A percentile compares a stretch with the other conserved stretches of the same genome.
Evolutionary conservation across 2,888 invertebrate genomes (phyloP).

Genomic region (Heterodera filipjevi): DNA sequence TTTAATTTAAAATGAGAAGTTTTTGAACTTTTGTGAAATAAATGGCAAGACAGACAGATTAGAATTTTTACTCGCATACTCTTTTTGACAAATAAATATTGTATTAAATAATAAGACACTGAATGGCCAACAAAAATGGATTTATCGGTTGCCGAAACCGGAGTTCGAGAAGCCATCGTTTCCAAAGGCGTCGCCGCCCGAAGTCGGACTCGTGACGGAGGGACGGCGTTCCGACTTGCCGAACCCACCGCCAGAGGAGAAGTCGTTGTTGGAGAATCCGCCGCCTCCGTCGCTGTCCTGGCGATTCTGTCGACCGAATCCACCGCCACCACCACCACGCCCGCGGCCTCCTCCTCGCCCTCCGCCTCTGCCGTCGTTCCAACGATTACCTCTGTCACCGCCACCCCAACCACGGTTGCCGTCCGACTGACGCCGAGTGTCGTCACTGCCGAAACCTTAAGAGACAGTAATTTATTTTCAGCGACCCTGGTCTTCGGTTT

Average conservation of each 20-base stretch:
- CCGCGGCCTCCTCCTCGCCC: background rate
- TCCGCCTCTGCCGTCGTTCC: constrained; percentile 15
- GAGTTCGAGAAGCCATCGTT: constrained; percentile 27
- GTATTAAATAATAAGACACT: too few species aligned
- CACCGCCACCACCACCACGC: constrained; percentile 3
- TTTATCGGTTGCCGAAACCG: constrained; percentile 30
- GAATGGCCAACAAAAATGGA: too few species aligned
- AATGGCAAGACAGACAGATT: too few species aligned
- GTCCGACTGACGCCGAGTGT: background rate
- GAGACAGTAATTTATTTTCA: too few species aligned
- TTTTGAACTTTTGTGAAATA: too few species aligned
- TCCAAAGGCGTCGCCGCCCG: constrained; percentile 10
- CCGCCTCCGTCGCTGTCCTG: background rate
- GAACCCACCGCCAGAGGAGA: background rate
- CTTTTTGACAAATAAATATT: too few species aligned
- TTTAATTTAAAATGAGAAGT: too few species aligned
- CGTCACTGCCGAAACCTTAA: background rate
- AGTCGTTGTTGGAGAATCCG: background rate
- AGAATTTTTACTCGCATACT: too few species aligned
- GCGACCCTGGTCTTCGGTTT: too few species aligned
- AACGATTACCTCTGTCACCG: background rate
- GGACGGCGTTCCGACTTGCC: background rate
- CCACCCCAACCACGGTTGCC: background rate
- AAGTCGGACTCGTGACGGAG: background rate
- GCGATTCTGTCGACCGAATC: background rate